These are phyloP conservation scores for Alviniconcha strummeri DNA, from an alignment of 2,888 invertebrate species.

Conservation along the genomic window DNA sequence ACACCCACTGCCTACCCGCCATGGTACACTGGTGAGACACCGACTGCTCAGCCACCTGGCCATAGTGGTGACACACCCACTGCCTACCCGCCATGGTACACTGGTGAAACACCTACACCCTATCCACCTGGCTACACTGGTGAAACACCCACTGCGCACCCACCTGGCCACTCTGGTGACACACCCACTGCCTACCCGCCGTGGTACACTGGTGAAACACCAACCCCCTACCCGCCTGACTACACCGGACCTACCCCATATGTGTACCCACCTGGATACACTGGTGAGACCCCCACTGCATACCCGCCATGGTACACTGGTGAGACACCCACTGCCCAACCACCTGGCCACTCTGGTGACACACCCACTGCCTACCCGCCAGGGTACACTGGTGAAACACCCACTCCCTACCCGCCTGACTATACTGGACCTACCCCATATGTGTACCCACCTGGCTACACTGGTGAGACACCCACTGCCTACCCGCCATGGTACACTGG, in stretches of 20 bases:
- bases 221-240: not conserved
- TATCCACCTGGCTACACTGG: conserved; percentile 32
- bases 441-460: not conserved
- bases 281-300: not conserved
- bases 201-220: conserved; percentile 32
- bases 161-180: not conserved
- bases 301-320: not conserved
- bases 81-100: conserved; percentile 11
- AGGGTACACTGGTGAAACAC: not conserved
- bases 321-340: not conserved
- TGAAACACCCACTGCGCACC: conserved; percentile 2
- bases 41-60: conserved; percentile 6
- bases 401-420: not conserved
- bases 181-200: conserved; percentile 14
- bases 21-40: not conserved
- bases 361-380: too few relatives aligned
- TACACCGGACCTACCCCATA: not conserved
- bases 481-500: conserved; percentile 9
- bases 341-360: not conserved
- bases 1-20: conserved; percentile 11
- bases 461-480: conserved; percentile 5
- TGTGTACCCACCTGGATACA: not conserved
- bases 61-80: conserved; percentile 10
- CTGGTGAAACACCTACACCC: conserved; percentile 11
- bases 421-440: not conserved